These are phyloP conservation scores for Riptortus pedestris DNA, from an alignment of 1,140 invertebrate species.

Conservation along the genomic window DNA sequence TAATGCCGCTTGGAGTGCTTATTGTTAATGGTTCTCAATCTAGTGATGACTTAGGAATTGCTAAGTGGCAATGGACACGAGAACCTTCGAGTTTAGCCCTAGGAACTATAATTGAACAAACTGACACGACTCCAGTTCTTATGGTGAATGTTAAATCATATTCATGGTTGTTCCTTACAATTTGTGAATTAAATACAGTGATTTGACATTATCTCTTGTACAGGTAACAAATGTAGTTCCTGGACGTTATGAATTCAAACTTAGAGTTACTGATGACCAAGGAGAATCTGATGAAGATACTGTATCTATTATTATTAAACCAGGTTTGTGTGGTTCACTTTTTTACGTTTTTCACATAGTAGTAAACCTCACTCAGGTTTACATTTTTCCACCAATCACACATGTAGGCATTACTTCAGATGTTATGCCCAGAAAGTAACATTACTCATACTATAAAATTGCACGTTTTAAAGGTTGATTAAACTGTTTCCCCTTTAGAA, in stretches of 20 bases:
- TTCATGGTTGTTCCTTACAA: too few relatives aligned
- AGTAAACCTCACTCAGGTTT: too few relatives aligned
- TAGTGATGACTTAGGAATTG: slow-evolving; percentile 76
- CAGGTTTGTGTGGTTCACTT: slow-evolving; percentile 42
- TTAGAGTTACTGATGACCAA: slow-evolving; percentile 82
- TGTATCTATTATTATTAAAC: slow-evolving; percentile 74
- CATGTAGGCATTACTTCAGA: too few relatives aligned
- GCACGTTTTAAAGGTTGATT: too few relatives aligned
- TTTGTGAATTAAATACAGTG: not conserved
- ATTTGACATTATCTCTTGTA: slow-evolving; percentile 31
- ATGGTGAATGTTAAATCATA: slow-evolving; percentile 48
- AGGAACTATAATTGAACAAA: slow-evolving; percentile 62
- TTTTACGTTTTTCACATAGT: not conserved
- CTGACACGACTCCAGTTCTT: slow-evolving; percentile 61
- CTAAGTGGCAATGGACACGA: slow-evolving; percentile 73
- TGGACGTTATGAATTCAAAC: slow-evolving; percentile 76
- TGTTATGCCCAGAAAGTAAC: too few relatives aligned
- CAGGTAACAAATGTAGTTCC: slow-evolving; percentile 72
- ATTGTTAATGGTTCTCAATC: slow-evolving; percentile 77
- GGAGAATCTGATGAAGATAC: slow-evolving; percentile 68
- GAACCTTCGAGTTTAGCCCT: slow-evolving; percentile 71
- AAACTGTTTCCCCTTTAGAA: too few relatives aligned
- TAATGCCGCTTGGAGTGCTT: slow-evolving; percentile 62
- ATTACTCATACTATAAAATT: too few relatives aligned
- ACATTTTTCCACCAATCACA: too few relatives aligned